phyloP scores from a whole-genome alignment of 2,113 vertebrate species.

The Crypturellus undulatus region DNA sequence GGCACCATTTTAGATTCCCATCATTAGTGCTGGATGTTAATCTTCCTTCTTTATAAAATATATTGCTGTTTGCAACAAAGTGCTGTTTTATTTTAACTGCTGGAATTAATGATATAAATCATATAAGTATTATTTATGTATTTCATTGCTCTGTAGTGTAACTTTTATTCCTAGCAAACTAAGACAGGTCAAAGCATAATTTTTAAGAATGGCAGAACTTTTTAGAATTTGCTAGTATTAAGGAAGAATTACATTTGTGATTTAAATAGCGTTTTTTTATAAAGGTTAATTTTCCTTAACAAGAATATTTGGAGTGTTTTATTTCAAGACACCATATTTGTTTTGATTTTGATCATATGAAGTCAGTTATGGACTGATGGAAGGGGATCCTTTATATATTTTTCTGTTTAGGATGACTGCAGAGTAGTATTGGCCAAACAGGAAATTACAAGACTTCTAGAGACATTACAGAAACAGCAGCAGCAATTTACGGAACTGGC shows the following conservation, averaged over 20 bases:
- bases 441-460: constrained; percentile 93
- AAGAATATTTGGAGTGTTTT: background rate
- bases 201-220: background rate
- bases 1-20: background rate
- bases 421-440: constrained; percentile 96
- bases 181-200: background rate
- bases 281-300: background rate
- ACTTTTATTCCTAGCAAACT: background rate
- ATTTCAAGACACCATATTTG: background rate
- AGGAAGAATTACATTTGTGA: background rate
- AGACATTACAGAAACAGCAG: constrained; percentile 96
- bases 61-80: background rate
- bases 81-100: background rate
- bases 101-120: background rate
- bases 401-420: constrained; percentile 89
- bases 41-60: background rate
- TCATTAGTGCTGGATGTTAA: background rate
- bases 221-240: background rate
- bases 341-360: background rate
- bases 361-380: constrained; percentile 4
- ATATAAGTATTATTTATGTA: background rate
- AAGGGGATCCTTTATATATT: background rate
- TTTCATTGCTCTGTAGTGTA: background rate
- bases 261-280: background rate
- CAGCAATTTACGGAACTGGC: constrained; percentile 97